A percentile compares a stretch with the other conserved stretches of the same genome.
phyloP scores from a whole-genome alignment of 2,113 vertebrate species.

The Myotis lucifugus region DNA sequence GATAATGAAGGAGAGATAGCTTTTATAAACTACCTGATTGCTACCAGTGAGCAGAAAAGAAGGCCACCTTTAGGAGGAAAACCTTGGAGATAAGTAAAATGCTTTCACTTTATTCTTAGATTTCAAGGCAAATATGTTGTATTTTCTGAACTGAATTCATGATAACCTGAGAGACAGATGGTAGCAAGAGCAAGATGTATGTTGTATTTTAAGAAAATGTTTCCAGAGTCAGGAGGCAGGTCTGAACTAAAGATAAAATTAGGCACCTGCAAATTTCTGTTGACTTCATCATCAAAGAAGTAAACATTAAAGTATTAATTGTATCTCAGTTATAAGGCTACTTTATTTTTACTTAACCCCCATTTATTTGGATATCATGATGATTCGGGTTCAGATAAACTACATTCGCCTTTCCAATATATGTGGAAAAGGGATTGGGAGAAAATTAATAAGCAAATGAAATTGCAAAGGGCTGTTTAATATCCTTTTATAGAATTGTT shows the following conservation, averaged over 20 bases:
- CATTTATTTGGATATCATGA: neutral
- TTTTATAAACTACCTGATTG: neutral
- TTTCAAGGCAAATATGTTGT: neutral
- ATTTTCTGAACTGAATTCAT: conserved; percentile 35
- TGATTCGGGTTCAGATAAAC: conserved; percentile 47
- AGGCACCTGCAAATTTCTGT: neutral
- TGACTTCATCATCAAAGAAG: conserved; percentile 9
- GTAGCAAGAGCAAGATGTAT: neutral
- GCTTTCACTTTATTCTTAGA: neutral
- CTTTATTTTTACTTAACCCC: neutral
- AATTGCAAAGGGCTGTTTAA: neutral
- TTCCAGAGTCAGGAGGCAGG: conserved; percentile 4
- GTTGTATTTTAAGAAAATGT: neutral
- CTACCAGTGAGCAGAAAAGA: neutral
- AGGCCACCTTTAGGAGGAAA: neutral
- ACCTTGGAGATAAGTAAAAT: neutral
- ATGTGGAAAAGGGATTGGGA: neutral
- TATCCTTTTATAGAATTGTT: neutral
- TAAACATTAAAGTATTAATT: neutral
- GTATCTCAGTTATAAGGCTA: neutral
- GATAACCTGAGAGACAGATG: neutral
- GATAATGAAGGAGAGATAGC: neutral
- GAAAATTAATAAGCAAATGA: neutral
- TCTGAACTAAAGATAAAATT: conserved; percentile 10
- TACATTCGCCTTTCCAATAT: neutral